These are phyloP conservation scores for Calycopis cecrops DNA, from an alignment of 1,140 invertebrate genomes.

Conservation along the genomic window DNA sequence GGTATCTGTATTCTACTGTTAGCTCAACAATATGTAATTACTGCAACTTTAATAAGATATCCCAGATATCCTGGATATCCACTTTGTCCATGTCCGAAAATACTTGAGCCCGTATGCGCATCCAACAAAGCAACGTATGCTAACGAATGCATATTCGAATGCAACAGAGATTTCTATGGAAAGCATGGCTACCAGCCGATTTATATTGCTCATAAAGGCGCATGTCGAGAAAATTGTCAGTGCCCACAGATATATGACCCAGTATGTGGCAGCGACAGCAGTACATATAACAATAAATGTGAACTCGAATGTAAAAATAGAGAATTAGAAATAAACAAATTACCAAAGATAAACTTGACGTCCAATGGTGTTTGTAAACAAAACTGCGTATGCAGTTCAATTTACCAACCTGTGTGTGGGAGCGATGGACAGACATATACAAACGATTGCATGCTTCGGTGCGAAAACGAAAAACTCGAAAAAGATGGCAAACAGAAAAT, in stretches of 20 bases:
- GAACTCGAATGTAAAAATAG: constrained; percentile 37
- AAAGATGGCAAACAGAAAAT: constrained; percentile 19
- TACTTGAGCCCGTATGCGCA: constrained; percentile 27
- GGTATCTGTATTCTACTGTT: too few relatives aligned
- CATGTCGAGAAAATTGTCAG: constrained; percentile 73
- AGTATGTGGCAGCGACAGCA: constrained; percentile 42
- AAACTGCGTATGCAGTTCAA: constrained; percentile 20
- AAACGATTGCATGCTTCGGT: constrained; percentile 28
- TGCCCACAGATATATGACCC: constrained; percentile 30
- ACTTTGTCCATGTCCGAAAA: constrained; percentile 18
- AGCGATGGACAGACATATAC: constrained; percentile 30
- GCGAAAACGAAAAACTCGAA: constrained; percentile 25
- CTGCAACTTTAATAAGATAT: neutral
- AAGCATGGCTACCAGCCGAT: constrained; percentile 17
- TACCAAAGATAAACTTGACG: constrained; percentile 12
- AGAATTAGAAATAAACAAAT: constrained; percentile 10
- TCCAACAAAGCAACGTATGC: constrained; percentile 31
- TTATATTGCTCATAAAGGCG: constrained; percentile 65
- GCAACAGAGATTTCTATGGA: constrained; percentile 20
- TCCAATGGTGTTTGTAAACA: constrained; percentile 19
- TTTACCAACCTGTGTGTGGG: constrained; percentile 30
- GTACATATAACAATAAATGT: constrained; percentile 45
- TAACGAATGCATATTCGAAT: constrained; percentile 30
- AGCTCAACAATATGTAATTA: neutral
- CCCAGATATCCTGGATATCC: neutral